Conservation (phyloP, 1,140 invertebrate genomes). For the Sycobia sp. region DNA sequence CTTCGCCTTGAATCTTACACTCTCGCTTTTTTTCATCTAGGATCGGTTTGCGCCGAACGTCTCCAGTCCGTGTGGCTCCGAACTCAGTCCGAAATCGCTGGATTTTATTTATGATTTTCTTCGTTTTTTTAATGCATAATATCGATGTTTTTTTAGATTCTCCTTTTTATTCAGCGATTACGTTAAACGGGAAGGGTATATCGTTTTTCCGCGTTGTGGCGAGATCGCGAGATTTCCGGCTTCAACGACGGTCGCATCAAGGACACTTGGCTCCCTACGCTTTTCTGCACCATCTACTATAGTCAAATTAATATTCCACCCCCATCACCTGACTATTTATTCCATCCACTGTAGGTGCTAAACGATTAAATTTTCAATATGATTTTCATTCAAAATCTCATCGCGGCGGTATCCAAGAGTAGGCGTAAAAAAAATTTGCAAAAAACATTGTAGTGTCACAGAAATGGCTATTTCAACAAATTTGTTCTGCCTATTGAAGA, state of each 20-base stretch:
- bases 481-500: too few species aligned
- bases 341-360: constrained; percentile 16
- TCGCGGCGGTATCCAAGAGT: constrained; percentile 35
- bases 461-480: too few species aligned
- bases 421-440: too few species aligned
- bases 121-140: constrained; percentile 36
- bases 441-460: too few species aligned
- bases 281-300: constrained; percentile 59
- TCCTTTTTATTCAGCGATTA: constrained; percentile 35
- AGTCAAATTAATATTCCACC: constrained; percentile 51
- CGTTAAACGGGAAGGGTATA: constrained; percentile 32
- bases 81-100: constrained; percentile 60
- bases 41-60: constrained; percentile 63
- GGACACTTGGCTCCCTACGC: constrained; percentile 63
- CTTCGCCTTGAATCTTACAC: constrained; percentile 37
- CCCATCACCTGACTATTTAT: constrained; percentile 36
- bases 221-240: constrained; percentile 63
- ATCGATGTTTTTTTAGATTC: constrained; percentile 40
- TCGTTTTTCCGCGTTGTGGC: constrained; percentile 37
- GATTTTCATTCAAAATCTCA: constrained; percentile 28
- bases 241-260: constrained; percentile 64
- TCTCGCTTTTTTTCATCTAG: constrained; percentile 52
- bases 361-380: constrained; percentile 25
- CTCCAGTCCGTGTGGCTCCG: constrained; percentile 60
- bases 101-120: constrained; percentile 38